A percentile compares a stretch with the other conserved stretches of the same genome.
Evolutionary conservation across 2,113 vertebrate species (phyloP).

Genomic region (Eolophus roseicapilla): DNA sequence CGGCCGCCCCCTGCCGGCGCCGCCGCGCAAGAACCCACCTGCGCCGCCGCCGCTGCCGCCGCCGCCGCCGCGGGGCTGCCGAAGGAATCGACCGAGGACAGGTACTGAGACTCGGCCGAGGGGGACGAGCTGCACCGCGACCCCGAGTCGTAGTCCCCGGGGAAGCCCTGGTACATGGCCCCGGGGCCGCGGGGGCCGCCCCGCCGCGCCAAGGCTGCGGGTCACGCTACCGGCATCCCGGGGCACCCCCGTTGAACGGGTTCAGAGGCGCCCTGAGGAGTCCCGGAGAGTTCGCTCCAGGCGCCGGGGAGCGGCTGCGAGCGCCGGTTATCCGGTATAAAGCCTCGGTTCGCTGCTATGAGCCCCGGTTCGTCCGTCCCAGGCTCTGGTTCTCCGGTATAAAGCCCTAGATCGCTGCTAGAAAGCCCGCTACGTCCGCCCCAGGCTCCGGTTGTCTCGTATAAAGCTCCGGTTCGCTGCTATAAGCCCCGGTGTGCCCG

Average conservation of each 20-base stretch:
- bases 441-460: background rate
- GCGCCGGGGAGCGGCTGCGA: too few relatives aligned
- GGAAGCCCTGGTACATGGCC: conserved; percentile 97
- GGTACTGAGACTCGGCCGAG: conserved; percentile 91
- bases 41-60: conserved; percentile 85
- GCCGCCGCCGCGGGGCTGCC: conserved; percentile 89
- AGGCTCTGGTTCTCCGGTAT: background rate
- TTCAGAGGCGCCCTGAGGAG: too few relatives aligned
- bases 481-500: background rate
- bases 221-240: background rate
- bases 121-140: conserved; percentile 93
- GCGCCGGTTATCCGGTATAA: too few relatives aligned
- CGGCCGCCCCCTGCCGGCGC: too few relatives aligned
- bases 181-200: conserved; percentile 79
- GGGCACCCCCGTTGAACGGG: background rate
- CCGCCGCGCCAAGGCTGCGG: conserved; percentile 23
- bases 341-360: too few relatives aligned
- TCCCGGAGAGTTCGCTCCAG: too few relatives aligned
- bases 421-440: background rate
- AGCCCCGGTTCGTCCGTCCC: background rate
- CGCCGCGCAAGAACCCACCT: conserved; percentile 83
- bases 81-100: conserved; percentile 96
- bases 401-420: background rate
- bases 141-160: conserved; percentile 91
- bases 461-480: background rate